Percentiles rank a stretch among this genome's conserved stretches.
phyloP scores from a whole-genome alignment of 2,113 vertebrate genomes.

The Eurystomus gularis region DNA sequence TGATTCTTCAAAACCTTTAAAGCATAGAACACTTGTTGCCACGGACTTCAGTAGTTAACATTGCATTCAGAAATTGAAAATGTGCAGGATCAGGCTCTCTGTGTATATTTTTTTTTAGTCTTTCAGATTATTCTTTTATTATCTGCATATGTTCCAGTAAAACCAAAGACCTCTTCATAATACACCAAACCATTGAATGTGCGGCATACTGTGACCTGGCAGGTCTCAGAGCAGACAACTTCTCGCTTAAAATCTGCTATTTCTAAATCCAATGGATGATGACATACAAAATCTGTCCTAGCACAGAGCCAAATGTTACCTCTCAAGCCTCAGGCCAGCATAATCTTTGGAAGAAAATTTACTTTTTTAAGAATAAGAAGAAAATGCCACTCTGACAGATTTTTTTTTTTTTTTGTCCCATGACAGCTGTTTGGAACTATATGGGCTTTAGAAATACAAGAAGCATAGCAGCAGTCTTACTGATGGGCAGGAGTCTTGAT shows the following conservation, averaged over 20 bases:
- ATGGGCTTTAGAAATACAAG: not conserved
- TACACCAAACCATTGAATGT: not conserved
- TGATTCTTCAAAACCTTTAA: not conserved
- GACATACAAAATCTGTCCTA: conserved; percentile 7
- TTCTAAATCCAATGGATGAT: not conserved
- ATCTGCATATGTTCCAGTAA: not conserved
- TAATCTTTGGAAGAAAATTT: not conserved
- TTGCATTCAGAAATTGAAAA: not conserved
- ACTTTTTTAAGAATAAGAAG: conserved; percentile 2
- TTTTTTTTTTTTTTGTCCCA: not conserved
- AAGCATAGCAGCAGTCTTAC: not conserved
- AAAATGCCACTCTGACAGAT: not conserved
- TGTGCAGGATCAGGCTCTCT: not conserved
- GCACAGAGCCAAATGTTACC: conserved; percentile 16
- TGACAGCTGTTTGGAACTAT: not conserved
- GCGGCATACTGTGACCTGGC: not conserved
- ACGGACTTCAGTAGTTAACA: not conserved
- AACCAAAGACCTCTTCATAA: not conserved
- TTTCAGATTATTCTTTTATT: not conserved
- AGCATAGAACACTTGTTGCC: not conserved
- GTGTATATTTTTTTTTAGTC: not conserved
- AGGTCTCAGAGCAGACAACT: not conserved
- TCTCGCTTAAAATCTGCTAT: not conserved
- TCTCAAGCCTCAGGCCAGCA: not conserved
- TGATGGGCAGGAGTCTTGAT: not conserved